Base-by-base conservation (phyloP, 1,140 invertebrate species). In the Brachionus calyciflorus region DNA sequence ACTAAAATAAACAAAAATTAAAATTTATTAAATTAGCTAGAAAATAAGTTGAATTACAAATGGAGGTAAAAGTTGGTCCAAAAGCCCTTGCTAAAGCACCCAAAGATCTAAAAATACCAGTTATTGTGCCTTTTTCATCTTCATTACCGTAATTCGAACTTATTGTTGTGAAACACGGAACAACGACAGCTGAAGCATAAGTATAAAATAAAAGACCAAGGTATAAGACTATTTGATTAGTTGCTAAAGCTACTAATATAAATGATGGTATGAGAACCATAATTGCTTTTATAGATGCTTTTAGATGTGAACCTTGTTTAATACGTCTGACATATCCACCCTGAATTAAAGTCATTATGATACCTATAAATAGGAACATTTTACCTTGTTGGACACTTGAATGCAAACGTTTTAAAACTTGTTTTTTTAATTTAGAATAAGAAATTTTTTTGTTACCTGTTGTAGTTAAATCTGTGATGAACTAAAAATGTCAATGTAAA, bases 401-500 rank as follows among this genome's bases (percentile, higher is more conserved):
- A 77, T 78, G 79, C 53, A 75, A 78, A 73, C 65, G 73, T 77
- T 60, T 33, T 33, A 75, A 48, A 69, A 63, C 63, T 40, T 77
- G n/a, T 41, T 49, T 68, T 48, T 55, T 53, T 24, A n/a, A 14
- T 24, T 2, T 33, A 55, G 28, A 33, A 28, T 21, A 41, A 63
- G 37, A 63, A 28, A 24, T 28, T 9, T n/a, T 9, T 40, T 41
- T 21, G n/a, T 79, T 80, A 87, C 87, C 85, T 87, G 33, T 90
- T 91, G 82, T 94, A 98, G 37, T 90, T 87, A 82, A 98, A 97
- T 49, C 91, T 89, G 79, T 94, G 90, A 87, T 98, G 94, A 53
- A 93, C 96, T 30, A 99, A 87, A 85, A 99, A 99, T 44, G 94
- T 96, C 30, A 99, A 86, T 1, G 96, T 98, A 82, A 98, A 99